Evolutionary conservation across 53 echinoderm and acorn worm genomes (phyloP).

Genomic region (Patiria pectinifera): DNA sequence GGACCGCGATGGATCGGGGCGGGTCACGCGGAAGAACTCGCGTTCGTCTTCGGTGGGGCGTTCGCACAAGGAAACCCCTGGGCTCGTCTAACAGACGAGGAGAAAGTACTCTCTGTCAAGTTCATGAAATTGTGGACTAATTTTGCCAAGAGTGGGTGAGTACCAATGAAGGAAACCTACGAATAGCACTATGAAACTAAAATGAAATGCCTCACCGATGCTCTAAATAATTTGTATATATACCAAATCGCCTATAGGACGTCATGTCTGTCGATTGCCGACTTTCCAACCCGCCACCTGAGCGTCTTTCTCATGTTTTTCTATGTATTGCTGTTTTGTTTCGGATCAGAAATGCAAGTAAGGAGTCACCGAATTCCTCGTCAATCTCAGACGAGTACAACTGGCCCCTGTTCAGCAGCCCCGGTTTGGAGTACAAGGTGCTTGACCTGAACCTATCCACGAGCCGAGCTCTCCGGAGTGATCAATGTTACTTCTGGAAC

Average conservation of each 20-base stretch:
- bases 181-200: no score
- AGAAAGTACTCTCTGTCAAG: conserved; percentile 64
- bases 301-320: no score
- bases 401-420: background rate
- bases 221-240: no score
- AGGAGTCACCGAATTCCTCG: background rate
- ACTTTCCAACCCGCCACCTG: no score
- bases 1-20: conserved; percentile 71
- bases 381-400: background rate
- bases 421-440: background rate
- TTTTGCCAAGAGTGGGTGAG: conserved; percentile 67
- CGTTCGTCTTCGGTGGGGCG: conserved; percentile 53
- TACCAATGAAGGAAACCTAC: background rate
- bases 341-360: background rate
- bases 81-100: conserved; percentile 45
- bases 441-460: background rate
- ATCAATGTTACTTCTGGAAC: conserved; percentile 3
- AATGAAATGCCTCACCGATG: no score
- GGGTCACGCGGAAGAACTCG: conserved; percentile 67
- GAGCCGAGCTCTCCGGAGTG: background rate
- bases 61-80: background rate
- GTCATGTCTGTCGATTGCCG: no score
- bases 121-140: conserved; percentile 73
- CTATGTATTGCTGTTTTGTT: background rate
- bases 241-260: no score